A percentile compares a stretch with the other conserved stretches of the same genome.
Conservation (phyloP, 2,797 vertebrate species). For the Lindbergichthys nudifrons region DNA sequence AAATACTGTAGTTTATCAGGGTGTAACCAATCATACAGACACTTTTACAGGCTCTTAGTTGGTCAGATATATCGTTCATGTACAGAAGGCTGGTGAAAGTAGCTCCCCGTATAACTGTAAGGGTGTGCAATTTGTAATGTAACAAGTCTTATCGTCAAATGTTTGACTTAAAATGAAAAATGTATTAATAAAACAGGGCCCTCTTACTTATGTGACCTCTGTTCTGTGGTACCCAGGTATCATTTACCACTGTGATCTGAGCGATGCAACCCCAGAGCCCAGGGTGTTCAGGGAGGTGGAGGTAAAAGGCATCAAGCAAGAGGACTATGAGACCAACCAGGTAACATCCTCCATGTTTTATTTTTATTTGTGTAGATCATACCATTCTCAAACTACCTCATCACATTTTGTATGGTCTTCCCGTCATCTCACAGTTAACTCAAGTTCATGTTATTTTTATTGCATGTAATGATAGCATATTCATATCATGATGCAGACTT, state of each 20-base stretch:
- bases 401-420: neutral
- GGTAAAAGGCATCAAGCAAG: slow-evolving; percentile 80
- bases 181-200: neutral
- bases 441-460: neutral
- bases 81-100: no score
- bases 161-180: neutral
- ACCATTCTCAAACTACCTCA: neutral
- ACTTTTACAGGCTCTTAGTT: no score
- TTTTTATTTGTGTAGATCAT: neutral
- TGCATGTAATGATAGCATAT: neutral
- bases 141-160: neutral
- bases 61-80: no score
- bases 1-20: no score
- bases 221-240: slow-evolving; percentile 69
- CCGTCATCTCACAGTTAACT: neutral
- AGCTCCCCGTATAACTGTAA: neutral
- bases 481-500: slow-evolving; percentile 8
- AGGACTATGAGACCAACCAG: slow-evolving; percentile 83
- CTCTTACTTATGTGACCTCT: neutral
- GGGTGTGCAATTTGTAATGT: neutral
- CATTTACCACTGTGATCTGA: slow-evolving; percentile 86
- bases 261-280: slow-evolving; percentile 69
- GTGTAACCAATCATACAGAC: no score
- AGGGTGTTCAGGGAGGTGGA: slow-evolving; percentile 82
- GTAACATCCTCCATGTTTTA: slow-evolving; percentile 41